Base-by-base conservation (phyloP, 2,797 vertebrate genomes). In the Bradypodion ventrale region DNA sequence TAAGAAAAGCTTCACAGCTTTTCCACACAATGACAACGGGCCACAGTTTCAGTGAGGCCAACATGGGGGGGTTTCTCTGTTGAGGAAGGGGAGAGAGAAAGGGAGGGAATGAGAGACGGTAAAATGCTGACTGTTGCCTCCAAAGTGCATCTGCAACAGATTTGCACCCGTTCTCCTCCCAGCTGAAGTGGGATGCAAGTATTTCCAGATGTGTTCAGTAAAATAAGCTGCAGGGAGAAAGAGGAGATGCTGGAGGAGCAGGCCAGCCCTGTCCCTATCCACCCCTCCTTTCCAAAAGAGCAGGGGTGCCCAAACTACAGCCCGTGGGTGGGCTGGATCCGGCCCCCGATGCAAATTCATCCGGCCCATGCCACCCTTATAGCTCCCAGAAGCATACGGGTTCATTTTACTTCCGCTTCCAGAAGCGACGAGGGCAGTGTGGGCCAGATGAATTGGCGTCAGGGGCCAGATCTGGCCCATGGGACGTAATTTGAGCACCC, bases 191-290 rank as follows among this genome's bases (percentile, higher is more conserved):
- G 63, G 69, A 29, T 35, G 62, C 56, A 82, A 86, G 59, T 52
- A 78, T 40, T 82, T 86, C 74, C 85, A 86, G 85, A 86, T 82
- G 80, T 72, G 44, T 44, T 78, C 73, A 81, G 81, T 25, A 75
- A 76, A 49, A n/a, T n/a, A 13, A 69, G 63, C 6, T 13, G 29
- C 35, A 68, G 19, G 16, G n/a, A n/a, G 37, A 35, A 37, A 37
- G 66, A 68, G 19, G 27, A 37, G 32, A 42, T 52, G 59, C 32
- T 3, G 42, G 32, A n/a, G 44, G 13, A 7, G 70, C 4, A 56
- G 32, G 56, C 29, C 1, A 27, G 27, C 42, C 8, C 29, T 7
- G 13, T 49, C 46, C 46, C 46, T 49, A 49, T 49, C 46, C 13
- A 12, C n/a, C n/a, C n/a, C n/a, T n/a, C n/a, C n/a, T n/a, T n/a